Percentiles rank a stretch among this genome's conserved stretches.
These are phyloP conservation scores for Semnornis frantzii DNA, from an alignment of 2,113 vertebrate species.

Conservation along the genomic window DNA sequence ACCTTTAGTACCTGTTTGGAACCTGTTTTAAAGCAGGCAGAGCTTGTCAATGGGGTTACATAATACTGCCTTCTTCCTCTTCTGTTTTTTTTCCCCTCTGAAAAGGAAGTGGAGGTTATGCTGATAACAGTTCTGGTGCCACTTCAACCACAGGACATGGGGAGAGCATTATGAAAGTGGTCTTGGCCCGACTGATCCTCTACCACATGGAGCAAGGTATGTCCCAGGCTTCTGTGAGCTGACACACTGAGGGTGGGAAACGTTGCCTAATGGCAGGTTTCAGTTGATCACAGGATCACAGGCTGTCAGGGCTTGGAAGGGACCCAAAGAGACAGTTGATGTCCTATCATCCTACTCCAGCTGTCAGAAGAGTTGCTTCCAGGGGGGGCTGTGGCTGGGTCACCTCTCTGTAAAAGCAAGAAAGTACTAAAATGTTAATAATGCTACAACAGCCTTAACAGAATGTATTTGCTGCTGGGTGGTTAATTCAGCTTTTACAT, in stretches of 20 bases:
- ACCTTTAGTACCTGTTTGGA: neutral
- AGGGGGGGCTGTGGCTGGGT: neutral
- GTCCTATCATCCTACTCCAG: neutral
- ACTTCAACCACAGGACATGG: slow-evolving; percentile 92
- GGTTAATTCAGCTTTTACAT: neutral
- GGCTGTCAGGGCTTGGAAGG: too few relatives aligned
- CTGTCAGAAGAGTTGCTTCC: neutral
- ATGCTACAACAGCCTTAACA: neutral
- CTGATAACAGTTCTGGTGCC: slow-evolving; percentile 89
- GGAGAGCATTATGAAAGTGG: slow-evolving; percentile 94
- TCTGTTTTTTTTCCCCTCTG: neutral
- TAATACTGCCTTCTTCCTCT: neutral
- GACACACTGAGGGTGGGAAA: neutral
- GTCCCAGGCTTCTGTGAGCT: neutral
- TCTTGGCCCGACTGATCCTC: slow-evolving; percentile 86
- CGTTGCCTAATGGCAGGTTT: neutral
- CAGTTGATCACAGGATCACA: neutral
- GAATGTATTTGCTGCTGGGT: neutral
- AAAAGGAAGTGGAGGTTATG: slow-evolving; percentile 91
- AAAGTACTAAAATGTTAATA: neutral
- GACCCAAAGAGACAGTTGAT: neutral
- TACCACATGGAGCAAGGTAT: slow-evolving; percentile 94
- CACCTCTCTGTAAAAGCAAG: neutral
- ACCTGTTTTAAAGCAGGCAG: neutral
- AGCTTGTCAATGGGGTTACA: neutral